Evolutionary conservation across 2,888 invertebrate species (phyloP).

Genomic region (Lottia gigantea): DNA sequence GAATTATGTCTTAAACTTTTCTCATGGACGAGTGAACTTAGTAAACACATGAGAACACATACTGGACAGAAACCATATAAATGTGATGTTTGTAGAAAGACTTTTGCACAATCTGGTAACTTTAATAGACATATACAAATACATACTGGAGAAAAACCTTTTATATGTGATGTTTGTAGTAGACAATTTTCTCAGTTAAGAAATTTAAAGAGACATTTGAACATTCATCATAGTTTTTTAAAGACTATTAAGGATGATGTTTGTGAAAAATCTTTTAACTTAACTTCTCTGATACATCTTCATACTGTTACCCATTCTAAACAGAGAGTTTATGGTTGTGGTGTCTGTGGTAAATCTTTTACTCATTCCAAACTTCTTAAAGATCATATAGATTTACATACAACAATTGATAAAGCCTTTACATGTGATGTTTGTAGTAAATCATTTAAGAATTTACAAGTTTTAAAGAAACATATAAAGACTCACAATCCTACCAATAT

Average conservation of each 20-base stretch:
- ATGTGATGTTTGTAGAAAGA: not conserved
- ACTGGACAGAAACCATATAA: not conserved
- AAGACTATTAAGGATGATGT: not conserved
- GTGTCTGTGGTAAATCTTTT: no score
- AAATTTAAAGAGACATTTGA: not conserved
- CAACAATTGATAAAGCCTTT: not conserved
- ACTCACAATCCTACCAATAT: no score
- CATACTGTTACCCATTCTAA: not conserved
- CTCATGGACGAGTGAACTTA: not conserved
- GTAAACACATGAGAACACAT: not conserved
- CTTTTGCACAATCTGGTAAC: not conserved
- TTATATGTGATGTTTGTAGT: not conserved
- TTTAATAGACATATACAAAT: not conserved
- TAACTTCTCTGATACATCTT: not conserved
- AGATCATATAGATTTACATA: not conserved
- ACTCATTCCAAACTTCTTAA: no score
- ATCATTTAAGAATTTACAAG: not conserved
- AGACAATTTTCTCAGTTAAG: not conserved
- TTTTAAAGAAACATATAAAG: no score
- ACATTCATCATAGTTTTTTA: not conserved
- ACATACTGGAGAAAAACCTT: conserved; percentile 2
- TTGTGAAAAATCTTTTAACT: not conserved
- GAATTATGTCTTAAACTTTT: not conserved
- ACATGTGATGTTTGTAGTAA: not conserved
- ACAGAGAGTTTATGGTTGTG: no score